Conservation (phyloP, 2,888 invertebrate genomes). For the Schrankia costaestrigalis region DNA sequence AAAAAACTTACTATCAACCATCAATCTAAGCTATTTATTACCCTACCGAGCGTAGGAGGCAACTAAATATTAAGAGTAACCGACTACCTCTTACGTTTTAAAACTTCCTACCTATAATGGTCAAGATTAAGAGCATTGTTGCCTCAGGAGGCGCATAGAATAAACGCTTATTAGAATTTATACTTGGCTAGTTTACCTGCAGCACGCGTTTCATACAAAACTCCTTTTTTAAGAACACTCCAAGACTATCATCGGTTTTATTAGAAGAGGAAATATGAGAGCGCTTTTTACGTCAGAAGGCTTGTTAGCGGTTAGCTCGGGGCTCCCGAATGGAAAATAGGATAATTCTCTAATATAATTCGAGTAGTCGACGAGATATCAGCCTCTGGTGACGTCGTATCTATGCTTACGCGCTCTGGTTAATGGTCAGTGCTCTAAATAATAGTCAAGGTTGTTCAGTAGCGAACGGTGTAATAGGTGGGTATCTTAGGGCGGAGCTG, state of each 20-base stretch:
- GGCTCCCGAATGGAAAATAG: constrained; percentile 59
- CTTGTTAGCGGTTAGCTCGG: constrained; percentile 58
- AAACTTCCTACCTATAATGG: constrained; percentile 70
- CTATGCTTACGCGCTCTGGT: constrained; percentile 49
- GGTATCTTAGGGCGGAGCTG: constrained; percentile 67
- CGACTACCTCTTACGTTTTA: constrained; percentile 67
- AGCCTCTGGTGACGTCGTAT: constrained; percentile 65
- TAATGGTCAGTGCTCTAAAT: constrained; percentile 58
- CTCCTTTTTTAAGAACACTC: constrained; percentile 61
- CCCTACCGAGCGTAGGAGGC: constrained; percentile 65
- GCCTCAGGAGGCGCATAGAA: constrained; percentile 65
- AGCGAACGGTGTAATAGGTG: constrained; percentile 72
- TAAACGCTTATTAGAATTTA: constrained; percentile 74
- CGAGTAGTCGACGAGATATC: constrained; percentile 68
- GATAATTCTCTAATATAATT: constrained; percentile 67
- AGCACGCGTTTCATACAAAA: constrained; percentile 56
- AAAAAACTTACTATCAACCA: constrained; percentile 41
- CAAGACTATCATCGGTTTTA: constrained; percentile 64
- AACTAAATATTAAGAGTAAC: constrained; percentile 66
- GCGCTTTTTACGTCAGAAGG: constrained; percentile 53
- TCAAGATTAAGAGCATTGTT: constrained; percentile 71
- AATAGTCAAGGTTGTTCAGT: constrained; percentile 75
- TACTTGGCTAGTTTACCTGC: constrained; percentile 43
- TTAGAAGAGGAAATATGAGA: constrained; percentile 66
- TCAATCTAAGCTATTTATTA: constrained; percentile 63